Conservation (phyloP, 2,888 invertebrate genomes). For the Leptinotarsa peninsularis region DNA sequence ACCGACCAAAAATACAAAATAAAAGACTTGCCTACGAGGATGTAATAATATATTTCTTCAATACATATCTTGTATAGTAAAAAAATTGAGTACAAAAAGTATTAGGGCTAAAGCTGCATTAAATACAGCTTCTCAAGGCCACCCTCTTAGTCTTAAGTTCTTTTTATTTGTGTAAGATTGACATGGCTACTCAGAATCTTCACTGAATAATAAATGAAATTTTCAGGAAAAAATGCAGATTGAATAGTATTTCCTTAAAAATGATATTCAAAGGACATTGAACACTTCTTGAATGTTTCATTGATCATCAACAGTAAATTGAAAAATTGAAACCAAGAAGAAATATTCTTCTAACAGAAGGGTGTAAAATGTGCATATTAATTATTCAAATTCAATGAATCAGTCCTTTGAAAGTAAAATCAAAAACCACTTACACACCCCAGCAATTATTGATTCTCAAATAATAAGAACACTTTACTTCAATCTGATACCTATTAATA, state of each 20-base stretch:
- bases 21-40: conserved; percentile 20
- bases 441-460: no score
- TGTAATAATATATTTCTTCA: conserved; percentile 57
- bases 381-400: no score
- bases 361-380: no score
- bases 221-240: not conserved
- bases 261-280: not conserved
- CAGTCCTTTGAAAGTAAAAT: no score
- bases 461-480: no score
- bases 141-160: conserved; percentile 60
- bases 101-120: conserved; percentile 65
- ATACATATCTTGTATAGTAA: conserved; percentile 58
- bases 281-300: not conserved
- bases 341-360: no score
- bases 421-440: no score
- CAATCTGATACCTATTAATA: no score
- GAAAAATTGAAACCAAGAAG: no score
- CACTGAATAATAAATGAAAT: conserved; percentile 6
- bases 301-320: not conserved
- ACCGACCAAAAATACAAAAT: not conserved
- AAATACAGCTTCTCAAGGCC: conserved; percentile 64
- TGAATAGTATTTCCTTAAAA: not conserved
- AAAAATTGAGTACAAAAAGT: conserved; percentile 55
- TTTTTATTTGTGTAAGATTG: conserved; percentile 44
- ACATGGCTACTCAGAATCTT: conserved; percentile 29